Evolutionary conservation across 2,797 vertebrate species (phyloP).

Genomic region (Bradypus variegatus): DNA sequence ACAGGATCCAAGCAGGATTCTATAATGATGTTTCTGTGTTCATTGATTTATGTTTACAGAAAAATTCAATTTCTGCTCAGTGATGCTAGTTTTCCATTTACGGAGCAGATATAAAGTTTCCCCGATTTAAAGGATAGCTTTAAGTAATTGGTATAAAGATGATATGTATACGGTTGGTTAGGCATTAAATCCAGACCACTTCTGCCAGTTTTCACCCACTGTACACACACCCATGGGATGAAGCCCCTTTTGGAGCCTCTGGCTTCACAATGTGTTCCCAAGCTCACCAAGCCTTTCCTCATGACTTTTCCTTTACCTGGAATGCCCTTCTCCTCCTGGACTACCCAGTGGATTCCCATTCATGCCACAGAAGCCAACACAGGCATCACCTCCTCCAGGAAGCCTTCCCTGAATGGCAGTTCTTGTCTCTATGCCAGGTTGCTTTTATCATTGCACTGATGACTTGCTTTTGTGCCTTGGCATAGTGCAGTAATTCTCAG

Average conservation of each 20-base stretch:
- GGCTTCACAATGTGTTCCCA: not conserved
- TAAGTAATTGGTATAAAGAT: not conserved
- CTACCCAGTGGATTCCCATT: not conserved
- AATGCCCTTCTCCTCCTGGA: not conserved
- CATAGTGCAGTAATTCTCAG: not conserved
- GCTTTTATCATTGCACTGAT: not conserved
- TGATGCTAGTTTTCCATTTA: not conserved
- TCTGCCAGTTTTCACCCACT: fast-evolving
- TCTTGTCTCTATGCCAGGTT: not conserved
- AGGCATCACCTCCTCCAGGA: not conserved
- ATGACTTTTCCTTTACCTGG: not conserved
- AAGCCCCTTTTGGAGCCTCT: not conserved
- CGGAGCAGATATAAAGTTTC: not conserved
- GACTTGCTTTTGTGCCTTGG: not conserved
- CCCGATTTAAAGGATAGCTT: not conserved
- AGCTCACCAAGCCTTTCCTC: not conserved
- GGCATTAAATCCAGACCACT: not conserved
- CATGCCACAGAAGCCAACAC: not conserved
- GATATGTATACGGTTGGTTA: not conserved
- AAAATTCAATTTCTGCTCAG: not conserved
- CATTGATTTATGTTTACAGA: not conserved
- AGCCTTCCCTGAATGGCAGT: not conserved
- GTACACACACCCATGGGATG: not conserved
- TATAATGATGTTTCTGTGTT: not conserved
- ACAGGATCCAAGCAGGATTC: not conserved